Conservation (phyloP, 2,113 vertebrate species). For the Aspidoscelis tigris region DNA sequence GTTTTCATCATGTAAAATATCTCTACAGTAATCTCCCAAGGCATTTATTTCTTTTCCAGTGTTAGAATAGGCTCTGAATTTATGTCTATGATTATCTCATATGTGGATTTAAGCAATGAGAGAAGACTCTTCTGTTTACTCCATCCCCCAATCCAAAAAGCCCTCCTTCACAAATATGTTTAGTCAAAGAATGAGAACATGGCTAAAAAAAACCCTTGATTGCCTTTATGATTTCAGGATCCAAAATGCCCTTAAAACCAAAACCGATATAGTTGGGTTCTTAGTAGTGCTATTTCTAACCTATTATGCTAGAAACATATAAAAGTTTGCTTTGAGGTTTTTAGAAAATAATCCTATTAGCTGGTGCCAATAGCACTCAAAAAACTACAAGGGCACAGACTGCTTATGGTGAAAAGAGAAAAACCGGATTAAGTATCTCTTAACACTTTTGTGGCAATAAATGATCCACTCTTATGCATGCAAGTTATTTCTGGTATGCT, state of each 20-base stretch:
- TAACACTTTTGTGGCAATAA: constrained; percentile 25
- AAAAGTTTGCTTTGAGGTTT: background rate
- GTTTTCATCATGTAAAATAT: background rate
- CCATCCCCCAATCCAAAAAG: background rate
- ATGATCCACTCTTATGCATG: background rate
- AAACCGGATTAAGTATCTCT: background rate
- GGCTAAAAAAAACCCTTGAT: background rate
- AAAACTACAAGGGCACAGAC: background rate
- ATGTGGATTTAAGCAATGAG: background rate
- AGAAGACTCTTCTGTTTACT: background rate
- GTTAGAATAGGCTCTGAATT: too few relatives aligned
- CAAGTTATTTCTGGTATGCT: constrained; percentile 21
- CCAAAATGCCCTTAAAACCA: background rate
- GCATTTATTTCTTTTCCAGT: background rate
- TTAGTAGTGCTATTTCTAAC: background rate
- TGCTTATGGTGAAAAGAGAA: constrained; percentile 13
- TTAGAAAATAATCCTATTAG: background rate
- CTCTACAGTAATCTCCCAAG: background rate
- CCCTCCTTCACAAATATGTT: background rate
- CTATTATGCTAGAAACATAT: background rate
- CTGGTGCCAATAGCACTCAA: background rate
- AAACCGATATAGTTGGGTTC: background rate
- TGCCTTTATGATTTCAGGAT: background rate
- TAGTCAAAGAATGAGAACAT: background rate
- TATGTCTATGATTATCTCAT: background rate